phyloP scores from a whole-genome alignment of 2,113 vertebrate species.

The Orcinus orca region DNA sequence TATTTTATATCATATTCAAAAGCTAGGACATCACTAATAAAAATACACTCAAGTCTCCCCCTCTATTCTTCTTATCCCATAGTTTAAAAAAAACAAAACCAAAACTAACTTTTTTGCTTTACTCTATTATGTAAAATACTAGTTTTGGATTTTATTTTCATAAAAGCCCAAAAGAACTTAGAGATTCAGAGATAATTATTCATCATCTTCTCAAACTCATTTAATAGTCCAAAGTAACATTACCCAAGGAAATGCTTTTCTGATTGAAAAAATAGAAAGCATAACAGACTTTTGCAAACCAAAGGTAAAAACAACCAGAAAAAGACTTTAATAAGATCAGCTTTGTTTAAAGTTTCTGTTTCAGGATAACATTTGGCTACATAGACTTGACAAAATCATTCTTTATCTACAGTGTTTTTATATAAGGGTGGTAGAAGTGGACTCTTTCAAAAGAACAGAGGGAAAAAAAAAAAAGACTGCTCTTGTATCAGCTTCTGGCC shows the following conservation, averaged over 20 bases:
- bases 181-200: not conserved
- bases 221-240: not conserved
- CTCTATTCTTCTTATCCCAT: not conserved
- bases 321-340: not conserved
- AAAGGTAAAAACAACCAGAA: not conserved
- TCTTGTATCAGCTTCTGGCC: not conserved
- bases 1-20: constrained; percentile 19
- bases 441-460: not conserved
- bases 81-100: not conserved
- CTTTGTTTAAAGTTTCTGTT: not conserved
- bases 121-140: not conserved
- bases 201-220: not conserved
- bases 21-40: not conserved
- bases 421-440: not conserved
- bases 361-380: not conserved
- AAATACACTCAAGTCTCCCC: not conserved
- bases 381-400: not conserved
- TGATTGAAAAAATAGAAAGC: not conserved
- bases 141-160: constrained; percentile 32
- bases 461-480: not conserved
- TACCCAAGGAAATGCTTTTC: not conserved
- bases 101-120: not conserved
- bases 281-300: not conserved
- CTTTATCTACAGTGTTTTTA: not conserved
- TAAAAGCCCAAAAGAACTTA: not conserved